Evolutionary conservation across 2,797 vertebrate species (phyloP).

Genomic region (Myiotriccus ornatus): DNA sequence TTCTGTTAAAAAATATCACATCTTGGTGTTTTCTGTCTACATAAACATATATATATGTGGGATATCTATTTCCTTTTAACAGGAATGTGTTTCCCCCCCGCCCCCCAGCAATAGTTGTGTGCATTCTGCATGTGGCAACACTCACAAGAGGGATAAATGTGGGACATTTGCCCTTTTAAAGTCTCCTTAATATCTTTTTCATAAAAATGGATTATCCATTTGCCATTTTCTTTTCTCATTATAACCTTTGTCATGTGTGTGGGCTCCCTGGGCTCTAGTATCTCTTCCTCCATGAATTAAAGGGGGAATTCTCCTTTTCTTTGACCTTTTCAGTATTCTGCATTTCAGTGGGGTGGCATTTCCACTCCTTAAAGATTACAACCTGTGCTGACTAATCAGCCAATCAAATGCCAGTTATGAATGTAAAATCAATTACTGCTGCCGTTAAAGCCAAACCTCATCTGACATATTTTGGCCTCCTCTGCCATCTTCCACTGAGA

Average conservation of each 20-base stretch:
- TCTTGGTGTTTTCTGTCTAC: neutral
- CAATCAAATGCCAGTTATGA: conserved; percentile 28
- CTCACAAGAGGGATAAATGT: conserved; percentile 17
- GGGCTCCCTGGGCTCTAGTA: conserved; percentile 26
- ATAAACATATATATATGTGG: neutral
- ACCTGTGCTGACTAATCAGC: conserved; percentile 21
- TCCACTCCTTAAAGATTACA: conserved; percentile 31
- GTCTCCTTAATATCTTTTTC: neutral
- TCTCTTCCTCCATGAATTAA: conserved; percentile 48
- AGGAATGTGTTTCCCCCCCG: neutral
- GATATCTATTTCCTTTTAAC: neutral
- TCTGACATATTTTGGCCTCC: neutral
- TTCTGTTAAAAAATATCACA: conserved; percentile 1
- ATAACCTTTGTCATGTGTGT: conserved; percentile 39
- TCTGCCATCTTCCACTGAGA: neutral
- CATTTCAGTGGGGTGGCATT: conserved; percentile 49
- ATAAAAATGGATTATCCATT: conserved; percentile 29
- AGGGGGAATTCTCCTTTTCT: conserved; percentile 23
- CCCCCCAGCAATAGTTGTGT: neutral
- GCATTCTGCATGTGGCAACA: neutral
- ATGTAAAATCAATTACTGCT: conserved; percentile 39
- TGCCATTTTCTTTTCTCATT: conserved; percentile 56
- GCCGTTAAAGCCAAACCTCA: neutral
- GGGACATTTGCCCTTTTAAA: conserved; percentile 15
- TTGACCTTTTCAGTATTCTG: conserved; percentile 70